phyloP scores from a whole-genome alignment of 2,888 invertebrate species.

The Sesia apiformis region DNA sequence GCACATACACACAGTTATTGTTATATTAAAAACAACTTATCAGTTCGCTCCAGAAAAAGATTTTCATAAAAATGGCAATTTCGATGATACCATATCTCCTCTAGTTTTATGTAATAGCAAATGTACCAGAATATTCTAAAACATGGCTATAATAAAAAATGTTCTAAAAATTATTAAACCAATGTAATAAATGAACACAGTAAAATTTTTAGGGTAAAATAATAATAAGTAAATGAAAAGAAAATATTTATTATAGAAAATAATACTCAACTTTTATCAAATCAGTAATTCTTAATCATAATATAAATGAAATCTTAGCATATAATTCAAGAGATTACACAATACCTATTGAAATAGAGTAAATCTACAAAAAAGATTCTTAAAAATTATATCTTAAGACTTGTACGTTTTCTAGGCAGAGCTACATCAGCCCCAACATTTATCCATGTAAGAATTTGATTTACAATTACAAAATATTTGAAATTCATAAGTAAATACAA shows the following conservation, averaged over 20 bases:
- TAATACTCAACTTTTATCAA: slow-evolving; percentile 57
- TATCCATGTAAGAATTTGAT: slow-evolving; percentile 46
- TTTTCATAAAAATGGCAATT: slow-evolving; percentile 37
- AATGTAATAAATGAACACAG: background rate
- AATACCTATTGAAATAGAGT: slow-evolving; percentile 60
- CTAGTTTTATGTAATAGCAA: background rate
- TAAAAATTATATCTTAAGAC: slow-evolving; percentile 60
- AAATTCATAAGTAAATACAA: slow-evolving; percentile 40
- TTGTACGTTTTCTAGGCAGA: slow-evolving; percentile 69
- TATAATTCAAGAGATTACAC: slow-evolving; percentile 67
- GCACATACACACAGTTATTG: slow-evolving; percentile 65
- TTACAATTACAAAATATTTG: slow-evolving; percentile 22
- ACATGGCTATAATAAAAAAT: no score
- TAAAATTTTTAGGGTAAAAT: slow-evolving; percentile 27
- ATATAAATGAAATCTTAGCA: slow-evolving; percentile 24
- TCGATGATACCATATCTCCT: slow-evolving; percentile 14
- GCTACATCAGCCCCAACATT: slow-evolving; percentile 51
- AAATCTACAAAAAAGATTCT: slow-evolving; percentile 54
- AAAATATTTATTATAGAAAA: slow-evolving; percentile 66
- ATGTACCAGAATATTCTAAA: no score
- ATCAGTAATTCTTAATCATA: slow-evolving; percentile 27
- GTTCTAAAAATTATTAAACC: no score
- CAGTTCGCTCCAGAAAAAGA: slow-evolving; percentile 18
- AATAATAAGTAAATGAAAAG: slow-evolving; percentile 33
- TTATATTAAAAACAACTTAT: slow-evolving; percentile 31